Percentiles rank a stretch among this genome's conserved stretches.
Conservation (phyloP, 64 coral and sea anemone genomes). For the Stichodactyla mertensii region DNA sequence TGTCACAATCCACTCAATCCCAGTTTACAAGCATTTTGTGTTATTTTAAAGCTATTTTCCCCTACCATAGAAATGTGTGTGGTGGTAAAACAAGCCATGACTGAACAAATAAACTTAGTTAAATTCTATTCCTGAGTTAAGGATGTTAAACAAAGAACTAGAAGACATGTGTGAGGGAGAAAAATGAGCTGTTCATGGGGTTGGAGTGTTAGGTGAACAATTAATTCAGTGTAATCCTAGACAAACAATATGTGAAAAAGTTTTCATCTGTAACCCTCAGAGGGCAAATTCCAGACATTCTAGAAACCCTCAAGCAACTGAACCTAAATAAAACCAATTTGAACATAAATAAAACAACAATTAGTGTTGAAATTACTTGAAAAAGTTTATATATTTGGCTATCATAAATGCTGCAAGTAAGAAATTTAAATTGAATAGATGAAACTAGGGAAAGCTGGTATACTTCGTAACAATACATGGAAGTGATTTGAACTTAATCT, state of each 20-base stretch:
- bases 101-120: not conserved
- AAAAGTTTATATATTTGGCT: not conserved
- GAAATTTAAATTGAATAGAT: not conserved
- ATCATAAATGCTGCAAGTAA: not conserved
- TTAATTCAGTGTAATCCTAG: not conserved
- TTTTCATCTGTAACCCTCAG: not conserved
- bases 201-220: not conserved
- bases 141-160: not conserved
- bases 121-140: not conserved
- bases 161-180: not conserved
- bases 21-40: not conserved
- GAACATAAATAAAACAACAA: not conserved
- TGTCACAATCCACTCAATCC: not conserved
- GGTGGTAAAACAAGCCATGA: not conserved
- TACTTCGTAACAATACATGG: not conserved
- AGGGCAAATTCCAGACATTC: not conserved
- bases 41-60: not conserved
- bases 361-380: not conserved
- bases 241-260: not conserved
- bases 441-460: not conserved
- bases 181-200: not conserved
- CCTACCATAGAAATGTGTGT: not conserved
- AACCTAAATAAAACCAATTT: not conserved
- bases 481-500: not conserved
- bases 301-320: not conserved